phyloP scores from a whole-genome alignment of 2,113 vertebrate genomes.

The Onychorhynchus coronatus region DNA sequence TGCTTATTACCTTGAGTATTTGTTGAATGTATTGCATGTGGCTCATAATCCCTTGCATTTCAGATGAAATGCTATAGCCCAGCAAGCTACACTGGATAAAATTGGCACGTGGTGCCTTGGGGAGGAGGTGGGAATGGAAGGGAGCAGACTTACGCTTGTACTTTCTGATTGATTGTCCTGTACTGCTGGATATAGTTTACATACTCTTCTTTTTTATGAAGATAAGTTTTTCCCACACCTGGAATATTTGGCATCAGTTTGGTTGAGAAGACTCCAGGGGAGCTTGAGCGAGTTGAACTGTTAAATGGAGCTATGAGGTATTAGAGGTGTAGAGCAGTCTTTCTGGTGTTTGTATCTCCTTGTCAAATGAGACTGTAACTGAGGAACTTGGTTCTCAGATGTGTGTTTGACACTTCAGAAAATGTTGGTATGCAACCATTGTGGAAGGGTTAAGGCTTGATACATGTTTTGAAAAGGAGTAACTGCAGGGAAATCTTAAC shows the following conservation, averaged over 20 bases:
- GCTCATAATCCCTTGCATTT: background rate
- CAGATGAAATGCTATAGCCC: background rate
- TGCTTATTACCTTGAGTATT: background rate
- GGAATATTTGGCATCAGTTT: background rate
- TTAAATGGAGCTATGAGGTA: background rate
- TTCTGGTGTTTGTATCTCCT: background rate
- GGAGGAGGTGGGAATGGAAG: background rate
- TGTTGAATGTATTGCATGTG: background rate
- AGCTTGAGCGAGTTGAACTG: background rate
- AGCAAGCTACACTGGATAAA: background rate
- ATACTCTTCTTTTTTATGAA: background rate
- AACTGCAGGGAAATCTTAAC: background rate
- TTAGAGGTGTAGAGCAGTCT: background rate
- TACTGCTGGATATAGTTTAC: background rate
- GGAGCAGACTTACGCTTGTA: background rate
- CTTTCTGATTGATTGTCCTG: background rate
- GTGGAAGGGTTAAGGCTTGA: background rate
- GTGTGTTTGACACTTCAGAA: background rate
- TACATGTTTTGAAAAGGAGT: background rate
- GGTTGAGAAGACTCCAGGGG: background rate
- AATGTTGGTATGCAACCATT: fast-evolving
- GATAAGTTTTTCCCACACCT: background rate
- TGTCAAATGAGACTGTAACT: background rate
- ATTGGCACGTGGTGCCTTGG: fast-evolving
- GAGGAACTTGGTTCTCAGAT: background rate